Conservation (phyloP, 2,888 invertebrate genomes). For the Deladenus siricidicola region DNA sequence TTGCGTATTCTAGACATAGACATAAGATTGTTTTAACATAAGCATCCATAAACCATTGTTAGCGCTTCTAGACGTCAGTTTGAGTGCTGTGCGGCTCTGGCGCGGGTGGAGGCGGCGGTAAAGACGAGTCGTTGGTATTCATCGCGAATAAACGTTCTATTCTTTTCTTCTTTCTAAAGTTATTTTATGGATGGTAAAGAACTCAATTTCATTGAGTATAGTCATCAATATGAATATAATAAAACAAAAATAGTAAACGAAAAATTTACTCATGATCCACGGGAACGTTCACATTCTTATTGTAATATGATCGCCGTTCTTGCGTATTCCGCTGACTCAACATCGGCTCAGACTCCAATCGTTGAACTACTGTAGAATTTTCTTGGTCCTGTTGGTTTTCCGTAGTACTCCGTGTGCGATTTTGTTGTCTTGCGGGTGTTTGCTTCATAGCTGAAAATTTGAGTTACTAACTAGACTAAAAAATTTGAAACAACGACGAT, state of each 20-base stretch:
- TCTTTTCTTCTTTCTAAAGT: conserved; percentile 28
- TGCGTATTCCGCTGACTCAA: conserved; percentile 13
- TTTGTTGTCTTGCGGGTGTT: conserved; percentile 15
- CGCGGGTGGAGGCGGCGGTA: not conserved
- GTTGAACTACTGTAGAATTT: conserved; percentile 5
- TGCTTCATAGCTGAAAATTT: conserved; percentile 28
- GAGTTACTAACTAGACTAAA: too few relatives aligned
- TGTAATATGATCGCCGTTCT: conserved; percentile 21
- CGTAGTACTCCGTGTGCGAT: conserved; percentile 14
- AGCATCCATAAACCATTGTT: too few relatives aligned
- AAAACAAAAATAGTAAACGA: conserved; percentile 1
- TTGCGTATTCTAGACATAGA: too few relatives aligned
- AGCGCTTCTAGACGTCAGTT: not conserved
- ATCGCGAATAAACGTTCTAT: conserved; percentile 29
- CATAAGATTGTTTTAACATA: too few relatives aligned
- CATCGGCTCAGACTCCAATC: conserved; percentile 11
- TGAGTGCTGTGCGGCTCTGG: not conserved
- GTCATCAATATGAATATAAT: not conserved
- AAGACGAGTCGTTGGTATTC: not conserved
- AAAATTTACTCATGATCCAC: conserved; percentile 15
- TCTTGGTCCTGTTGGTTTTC: conserved; percentile 14
- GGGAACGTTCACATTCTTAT: not conserved
- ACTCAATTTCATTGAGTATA: not conserved
- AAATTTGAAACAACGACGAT: too few relatives aligned
- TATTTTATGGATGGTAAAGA: too few relatives aligned